These are phyloP conservation scores for Thysanoteuthis rhombus DNA, from an alignment of 2,888 invertebrate species.

Conservation along the genomic window DNA sequence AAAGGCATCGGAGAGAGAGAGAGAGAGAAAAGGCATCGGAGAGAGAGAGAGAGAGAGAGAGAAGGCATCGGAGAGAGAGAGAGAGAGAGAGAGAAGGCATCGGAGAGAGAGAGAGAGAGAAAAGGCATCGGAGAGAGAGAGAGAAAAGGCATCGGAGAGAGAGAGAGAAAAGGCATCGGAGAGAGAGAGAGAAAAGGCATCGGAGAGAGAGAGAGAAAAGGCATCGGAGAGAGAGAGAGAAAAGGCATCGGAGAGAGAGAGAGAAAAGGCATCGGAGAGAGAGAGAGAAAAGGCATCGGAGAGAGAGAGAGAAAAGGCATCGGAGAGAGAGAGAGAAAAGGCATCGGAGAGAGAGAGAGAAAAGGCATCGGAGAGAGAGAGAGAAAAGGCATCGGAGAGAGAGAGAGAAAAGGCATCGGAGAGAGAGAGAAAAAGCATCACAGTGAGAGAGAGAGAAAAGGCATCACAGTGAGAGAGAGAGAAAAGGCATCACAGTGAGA, in stretches of 20 bases:
- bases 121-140: background rate
- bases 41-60: background rate
- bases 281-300: background rate
- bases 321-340: background rate
- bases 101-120: background rate
- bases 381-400: background rate
- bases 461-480: too few relatives aligned
- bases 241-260: fast-evolving
- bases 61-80: background rate
- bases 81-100: too few relatives aligned
- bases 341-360: background rate
- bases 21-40: background rate
- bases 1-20: background rate
- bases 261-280: background rate
- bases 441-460: background rate
- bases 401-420: background rate
- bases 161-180: fast-evolving
- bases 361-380: too few relatives aligned
- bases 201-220: background rate
- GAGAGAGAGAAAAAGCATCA: too few relatives aligned
- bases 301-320: background rate
- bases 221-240: fast-evolving
- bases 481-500: too few relatives aligned
- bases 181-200: background rate
- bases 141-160: background rate